Evolutionary conservation across 2,888 invertebrate species (phyloP), one percentile per base, ranked within the genome.

Genomic region (Lasioglossum villosulum): DNA sequence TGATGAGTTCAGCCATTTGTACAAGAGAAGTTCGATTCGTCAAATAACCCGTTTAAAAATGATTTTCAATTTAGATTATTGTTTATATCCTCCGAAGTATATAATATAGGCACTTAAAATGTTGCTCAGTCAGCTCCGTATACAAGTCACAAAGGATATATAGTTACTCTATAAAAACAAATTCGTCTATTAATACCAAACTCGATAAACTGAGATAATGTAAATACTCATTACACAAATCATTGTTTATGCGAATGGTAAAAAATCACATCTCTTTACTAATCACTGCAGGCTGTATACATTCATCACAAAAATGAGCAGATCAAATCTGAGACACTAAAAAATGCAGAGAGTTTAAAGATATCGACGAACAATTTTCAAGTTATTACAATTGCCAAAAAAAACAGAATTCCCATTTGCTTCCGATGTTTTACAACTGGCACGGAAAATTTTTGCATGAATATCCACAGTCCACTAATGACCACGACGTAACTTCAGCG

Each of bases 391-490:
- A 52, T 52, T 23, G 10, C 52, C 10, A 10, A 10, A 52, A 3
- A 52, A 23, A 52, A 52, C 52, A 0, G 10, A 52, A 52, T 52
- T n/a, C 10, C 23, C 23, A 23, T 52, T 23, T n/a, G 52, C 8
- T n/a, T 10, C 8, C 23, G 23, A 23, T n/a, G 52, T 52, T 52
- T 52, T 23, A 52, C 52, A 52, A 52, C 52, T 52, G 23, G 23
- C 52, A 1, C 23, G 10, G 52, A 10, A n/a, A 52, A 52, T 52
- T 8, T 63, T 63, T 63, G 59, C 59, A 63, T 63, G 30, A 63
- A 63, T 5, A 63, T 63, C 30, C 59, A 30, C 59, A 63, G 59
- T 63, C 59, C 30, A 30, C 59, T 63, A 63, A 63, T 63, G 59
- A 63, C 59, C 59, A 16, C 59, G 27, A 30, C 59, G 59, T 63